Conservation (phyloP, 2,888 invertebrate species). For the Scaptomyza flava region DNA sequence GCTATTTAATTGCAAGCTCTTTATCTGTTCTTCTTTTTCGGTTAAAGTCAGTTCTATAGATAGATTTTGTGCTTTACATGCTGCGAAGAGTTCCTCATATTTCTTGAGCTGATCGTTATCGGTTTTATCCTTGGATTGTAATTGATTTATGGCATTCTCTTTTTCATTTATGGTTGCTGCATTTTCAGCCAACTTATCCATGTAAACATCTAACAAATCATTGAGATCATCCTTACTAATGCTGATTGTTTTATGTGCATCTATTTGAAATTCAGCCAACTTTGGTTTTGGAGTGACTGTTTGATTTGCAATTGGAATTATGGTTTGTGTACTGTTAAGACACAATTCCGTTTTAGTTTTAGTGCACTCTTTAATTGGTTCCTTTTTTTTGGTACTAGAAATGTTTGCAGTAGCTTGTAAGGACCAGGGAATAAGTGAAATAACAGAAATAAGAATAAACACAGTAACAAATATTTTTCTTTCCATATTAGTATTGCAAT, state of each 20-base stretch:
- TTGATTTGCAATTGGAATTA: conserved; percentile 18
- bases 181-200: conserved; percentile 62
- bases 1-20: conserved; percentile 38
- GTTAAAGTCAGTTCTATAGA: conserved; percentile 16
- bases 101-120: conserved; percentile 38
- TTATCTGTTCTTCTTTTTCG: conserved; percentile 47
- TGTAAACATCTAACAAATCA: conserved; percentile 61
- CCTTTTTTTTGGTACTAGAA: conserved; percentile 38
- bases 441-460: conserved; percentile 19
- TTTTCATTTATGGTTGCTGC: conserved; percentile 60
- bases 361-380: conserved; percentile 26
- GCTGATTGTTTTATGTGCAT: conserved; percentile 65
- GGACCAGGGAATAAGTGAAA: conserved; percentile 24
- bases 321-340: conserved; percentile 16
- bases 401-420: conserved; percentile 8
- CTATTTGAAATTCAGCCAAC: conserved; percentile 65
- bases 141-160: conserved; percentile 51
- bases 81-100: conserved; percentile 45
- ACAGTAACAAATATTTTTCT: conserved; percentile 4
- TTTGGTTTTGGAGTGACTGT: conserved; percentile 47
- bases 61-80: conserved; percentile 45
- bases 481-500: conserved; percentile 20
- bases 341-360: conserved; percentile 41
- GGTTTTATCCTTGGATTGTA: conserved; percentile 47
- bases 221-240: conserved; percentile 65